Evolutionary conservation across 1,140 invertebrate species (phyloP).

Genomic region (Drosophila micromelanica): DNA sequence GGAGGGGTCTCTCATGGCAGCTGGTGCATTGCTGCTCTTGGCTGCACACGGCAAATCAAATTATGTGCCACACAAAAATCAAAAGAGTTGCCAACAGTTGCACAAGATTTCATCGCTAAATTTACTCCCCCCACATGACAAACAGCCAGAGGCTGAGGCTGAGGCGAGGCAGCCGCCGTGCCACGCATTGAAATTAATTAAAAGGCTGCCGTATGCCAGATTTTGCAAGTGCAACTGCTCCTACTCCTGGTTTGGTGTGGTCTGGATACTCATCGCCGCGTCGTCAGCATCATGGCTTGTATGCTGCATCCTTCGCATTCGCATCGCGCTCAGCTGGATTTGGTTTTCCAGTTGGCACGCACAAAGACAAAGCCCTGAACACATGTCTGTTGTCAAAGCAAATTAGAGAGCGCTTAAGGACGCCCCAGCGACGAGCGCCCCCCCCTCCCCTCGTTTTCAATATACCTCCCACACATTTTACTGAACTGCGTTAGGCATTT

Average conservation of each 20-base stretch:
- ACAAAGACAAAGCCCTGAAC: conserved; percentile 72
- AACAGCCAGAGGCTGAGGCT: conserved; percentile 45
- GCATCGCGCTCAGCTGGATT: conserved; percentile 62
- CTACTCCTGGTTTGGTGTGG: neutral
- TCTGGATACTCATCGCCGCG: conserved; percentile 13
- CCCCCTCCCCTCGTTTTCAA: no score
- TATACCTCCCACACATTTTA: neutral
- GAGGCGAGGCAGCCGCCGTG: conserved; percentile 60
- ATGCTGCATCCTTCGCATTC: conserved; percentile 28
- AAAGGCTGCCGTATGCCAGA: conserved; percentile 54
- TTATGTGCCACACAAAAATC: conserved; percentile 43
- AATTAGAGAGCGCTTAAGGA: conserved; percentile 65
- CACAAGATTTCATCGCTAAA: conserved; percentile 38
- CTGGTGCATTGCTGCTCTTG: conserved; percentile 29
- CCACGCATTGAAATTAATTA: conserved; percentile 72
- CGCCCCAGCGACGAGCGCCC: conserved; percentile 6
- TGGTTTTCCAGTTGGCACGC: conserved; percentile 66
- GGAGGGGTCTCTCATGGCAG: neutral
- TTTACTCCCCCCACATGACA: conserved; percentile 17
- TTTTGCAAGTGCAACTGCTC: neutral
- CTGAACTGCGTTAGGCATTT: conserved; percentile 36
- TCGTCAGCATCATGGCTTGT: conserved; percentile 17
- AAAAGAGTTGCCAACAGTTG: conserved; percentile 49
- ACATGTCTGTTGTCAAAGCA: conserved; percentile 76
- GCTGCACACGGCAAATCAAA: conserved; percentile 54